A percentile compares a stretch with the other conserved stretches of the same genome.
Evolutionary conservation across 2,888 invertebrate species (phyloP).

Genomic region (Cremastobaeus sp.): DNA sequence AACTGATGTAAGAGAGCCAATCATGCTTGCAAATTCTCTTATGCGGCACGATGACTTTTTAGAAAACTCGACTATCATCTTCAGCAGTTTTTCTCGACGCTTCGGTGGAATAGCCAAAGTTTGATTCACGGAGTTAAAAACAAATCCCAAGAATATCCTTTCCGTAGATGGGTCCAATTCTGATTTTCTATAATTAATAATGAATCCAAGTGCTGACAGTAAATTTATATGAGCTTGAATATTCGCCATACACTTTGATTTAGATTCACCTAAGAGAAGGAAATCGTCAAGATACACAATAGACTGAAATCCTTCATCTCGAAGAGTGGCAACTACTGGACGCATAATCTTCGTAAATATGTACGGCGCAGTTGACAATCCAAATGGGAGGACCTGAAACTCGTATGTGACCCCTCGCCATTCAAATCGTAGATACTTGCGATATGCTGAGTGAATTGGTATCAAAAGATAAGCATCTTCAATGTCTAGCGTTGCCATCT

Average conservation of each 20-base stretch:
- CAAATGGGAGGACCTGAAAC: slow-evolving; percentile 10
- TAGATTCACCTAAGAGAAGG: not conserved
- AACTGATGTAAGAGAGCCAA: not conserved
- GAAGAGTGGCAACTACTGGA: not conserved
- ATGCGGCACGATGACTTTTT: not conserved
- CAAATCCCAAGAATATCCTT: slow-evolving; percentile 19
- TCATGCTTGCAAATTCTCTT: not conserved
- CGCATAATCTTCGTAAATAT: slow-evolving; percentile 26
- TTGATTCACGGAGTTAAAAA: slow-evolving; percentile 35
- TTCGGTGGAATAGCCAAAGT: slow-evolving; percentile 7
- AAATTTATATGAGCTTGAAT: slow-evolving; percentile 9
- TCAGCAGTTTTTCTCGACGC: not conserved
- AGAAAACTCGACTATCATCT: not conserved
- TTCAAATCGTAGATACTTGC: slow-evolving; percentile 27
- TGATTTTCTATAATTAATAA: slow-evolving; percentile 20
- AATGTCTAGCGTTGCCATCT: slow-evolving; percentile 13
- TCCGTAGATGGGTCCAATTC: slow-evolving; percentile 5
- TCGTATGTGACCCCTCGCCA: slow-evolving; percentile 12
- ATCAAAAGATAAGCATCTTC: slow-evolving; percentile 9
- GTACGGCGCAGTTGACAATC: slow-evolving; percentile 11
- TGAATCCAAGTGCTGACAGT: slow-evolving; percentile 17
- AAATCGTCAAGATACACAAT: slow-evolving; percentile 27
- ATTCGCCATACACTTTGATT: not conserved
- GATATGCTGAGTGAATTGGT: slow-evolving; percentile 9
- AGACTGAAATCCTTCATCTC: slow-evolving; percentile 4